Evolutionary conservation across 1,140 invertebrate genomes (phyloP), one percentile per base, ranked within the genome.

Genomic region (Diorhabda elongata): DNA sequence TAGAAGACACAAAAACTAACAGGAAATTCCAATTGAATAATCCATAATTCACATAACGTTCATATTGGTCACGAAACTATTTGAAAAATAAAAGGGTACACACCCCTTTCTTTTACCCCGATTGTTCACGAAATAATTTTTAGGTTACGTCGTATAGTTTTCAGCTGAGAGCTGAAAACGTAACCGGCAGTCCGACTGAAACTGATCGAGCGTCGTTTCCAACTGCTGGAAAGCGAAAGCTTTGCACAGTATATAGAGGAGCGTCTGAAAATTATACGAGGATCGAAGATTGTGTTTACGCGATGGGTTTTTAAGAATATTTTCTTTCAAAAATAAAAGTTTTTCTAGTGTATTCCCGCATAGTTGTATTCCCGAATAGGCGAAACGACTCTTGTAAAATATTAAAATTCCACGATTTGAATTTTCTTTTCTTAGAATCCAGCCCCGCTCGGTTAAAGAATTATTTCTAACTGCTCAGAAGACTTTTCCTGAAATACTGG

Each of bases 211-310:
- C 59, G 59, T 52, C 41, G 44, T 42, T 41, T n/a, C 42, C 44
- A 58, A 57, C 4, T 58, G 44, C 26, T 45, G 41, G 42, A 65
- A 57, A 65, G 64, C 64, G 64, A 65, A 65, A 65, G 64, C 64
- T 56, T 6, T 26, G 42, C 44, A n/a, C 26, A 26, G 26, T 26
- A 26, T 26, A 26, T 26, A 26, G 26, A 26, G 26, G 26, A 26
- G 26, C 26, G 26, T 26, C 26, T 26, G 26, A 26, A 26, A 26
- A 26, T 26, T 26, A 26, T 26, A 26, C 26, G 26, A 26, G 26
- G 26, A 26, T 26, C 26, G 26, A 26, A 26, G 26, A 26, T 26
- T 26, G 1, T 26, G 26, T 26, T 26, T 26, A 26, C 26, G 26
- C 26, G 26, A 26, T 26, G 26, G 26, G 26, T 26, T 26, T 26